These are phyloP conservation scores for Nebria brevicollis DNA, from an alignment of 2,888 invertebrate species.

Conservation along the genomic window DNA sequence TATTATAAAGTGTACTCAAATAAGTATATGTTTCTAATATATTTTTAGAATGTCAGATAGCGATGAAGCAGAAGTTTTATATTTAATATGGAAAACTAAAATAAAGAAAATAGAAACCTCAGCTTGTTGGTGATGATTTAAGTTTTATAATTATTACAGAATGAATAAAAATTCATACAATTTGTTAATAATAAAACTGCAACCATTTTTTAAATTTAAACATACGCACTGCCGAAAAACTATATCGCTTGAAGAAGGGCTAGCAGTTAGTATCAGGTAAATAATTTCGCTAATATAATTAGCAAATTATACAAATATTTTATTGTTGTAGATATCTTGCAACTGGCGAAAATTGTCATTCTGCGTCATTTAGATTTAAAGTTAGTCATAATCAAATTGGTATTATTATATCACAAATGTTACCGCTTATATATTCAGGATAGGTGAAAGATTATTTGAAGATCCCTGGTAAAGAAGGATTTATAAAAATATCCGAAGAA, in stretches of 20 bases:
- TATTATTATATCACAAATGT: slow-evolving; percentile 8
- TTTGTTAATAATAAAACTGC: slow-evolving; percentile 25
- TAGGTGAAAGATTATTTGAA: too few species aligned
- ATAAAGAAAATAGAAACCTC: neutral
- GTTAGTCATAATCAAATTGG: slow-evolving; percentile 25
- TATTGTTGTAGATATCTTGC: slow-evolving; percentile 24
- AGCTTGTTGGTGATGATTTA: slow-evolving; percentile 33
- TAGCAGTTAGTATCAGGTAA: slow-evolving; percentile 32
- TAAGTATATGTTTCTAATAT: too few species aligned
- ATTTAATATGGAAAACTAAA: too few species aligned
- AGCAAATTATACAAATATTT: slow-evolving; percentile 11
- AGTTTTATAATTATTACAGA: slow-evolving; percentile 29
- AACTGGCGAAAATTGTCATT: slow-evolving; percentile 22
- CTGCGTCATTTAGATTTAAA: slow-evolving; percentile 27
- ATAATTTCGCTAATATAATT: neutral
- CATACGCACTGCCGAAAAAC: slow-evolving; percentile 29
- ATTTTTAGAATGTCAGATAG: too few species aligned
- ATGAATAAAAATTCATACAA: slow-evolving; percentile 28
- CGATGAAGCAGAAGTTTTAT: too few species aligned
- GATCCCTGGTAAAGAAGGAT: too few species aligned
- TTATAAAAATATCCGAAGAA: neutral
- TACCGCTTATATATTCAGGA: too few species aligned
- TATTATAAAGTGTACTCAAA: too few species aligned
- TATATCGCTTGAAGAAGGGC: slow-evolving; percentile 29
- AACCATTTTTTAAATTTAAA: slow-evolving; percentile 27